Evolutionary conservation across 2,797 vertebrate genomes (phyloP).

Genomic region (Gastrophryne carolinensis): DNA sequence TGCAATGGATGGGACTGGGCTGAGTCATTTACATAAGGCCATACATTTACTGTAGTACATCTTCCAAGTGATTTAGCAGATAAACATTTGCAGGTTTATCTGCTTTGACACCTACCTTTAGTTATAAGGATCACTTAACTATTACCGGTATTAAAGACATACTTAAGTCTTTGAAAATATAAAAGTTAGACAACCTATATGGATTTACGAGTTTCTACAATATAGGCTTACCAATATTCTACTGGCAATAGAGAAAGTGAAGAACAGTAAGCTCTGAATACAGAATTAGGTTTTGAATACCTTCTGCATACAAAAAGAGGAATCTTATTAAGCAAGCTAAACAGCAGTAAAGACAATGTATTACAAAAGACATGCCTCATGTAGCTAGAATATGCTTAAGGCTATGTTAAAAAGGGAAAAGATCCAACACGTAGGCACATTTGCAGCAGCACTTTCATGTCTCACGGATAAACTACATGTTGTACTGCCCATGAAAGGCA

Average conservation of each 20-base stretch:
- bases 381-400: background rate
- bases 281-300: conserved; percentile 43
- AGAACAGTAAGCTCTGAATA: conserved; percentile 36
- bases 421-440: too few relatives aligned
- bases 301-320: conserved; percentile 16
- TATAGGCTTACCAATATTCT: conserved; percentile 24
- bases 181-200: conserved; percentile 39
- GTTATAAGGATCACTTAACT: conserved; percentile 49
- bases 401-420: background rate
- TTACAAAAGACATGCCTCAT: conserved; percentile 4
- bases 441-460: too few relatives aligned
- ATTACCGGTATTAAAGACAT: conserved; percentile 45
- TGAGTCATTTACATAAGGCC: conserved; percentile 49
- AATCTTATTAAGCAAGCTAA: conserved; percentile 22
- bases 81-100: conserved; percentile 46
- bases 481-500: background rate
- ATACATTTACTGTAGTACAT: conserved; percentile 50
- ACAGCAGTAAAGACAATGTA: background rate
- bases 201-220: conserved; percentile 40
- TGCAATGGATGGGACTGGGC: conserved; percentile 36
- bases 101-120: conserved; percentile 51
- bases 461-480: background rate
- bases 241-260: conserved; percentile 26
- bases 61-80: conserved; percentile 45
- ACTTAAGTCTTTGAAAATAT: conserved; percentile 32